Conservation (phyloP, 2,888 invertebrate species). For the Sesia bembeciformis region DNA sequence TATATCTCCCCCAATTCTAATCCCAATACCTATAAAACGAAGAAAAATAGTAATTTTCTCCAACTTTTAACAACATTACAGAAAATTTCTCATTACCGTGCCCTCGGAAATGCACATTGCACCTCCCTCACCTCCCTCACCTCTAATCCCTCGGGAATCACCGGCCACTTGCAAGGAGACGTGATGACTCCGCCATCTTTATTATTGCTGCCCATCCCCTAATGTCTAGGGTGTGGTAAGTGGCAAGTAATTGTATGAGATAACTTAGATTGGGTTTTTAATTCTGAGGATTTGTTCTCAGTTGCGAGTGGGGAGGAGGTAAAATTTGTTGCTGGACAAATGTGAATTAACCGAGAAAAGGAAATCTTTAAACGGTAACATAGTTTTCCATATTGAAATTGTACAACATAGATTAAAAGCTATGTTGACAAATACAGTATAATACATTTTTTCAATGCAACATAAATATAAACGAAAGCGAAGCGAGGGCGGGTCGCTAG, state of each 20-base stretch:
- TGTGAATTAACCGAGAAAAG: no score
- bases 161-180: conserved; percentile 20
- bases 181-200: conserved; percentile 43
- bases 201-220: conserved; percentile 37
- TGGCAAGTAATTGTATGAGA: conserved; percentile 67
- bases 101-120: conserved; percentile 26
- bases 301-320: background rate
- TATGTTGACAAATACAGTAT: no score
- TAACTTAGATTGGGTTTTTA: conserved; percentile 72
- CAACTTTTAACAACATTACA: background rate
- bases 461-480: no score
- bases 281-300: conserved; percentile 33
- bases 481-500: no score
- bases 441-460: no score
- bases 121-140: conserved; percentile 12
- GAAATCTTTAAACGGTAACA: no score
- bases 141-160: conserved; percentile 32
- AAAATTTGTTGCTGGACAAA: no score
- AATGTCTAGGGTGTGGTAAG: conserved; percentile 54
- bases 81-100: background rate
- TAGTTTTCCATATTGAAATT: background rate
- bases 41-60: background rate
- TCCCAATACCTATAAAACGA: background rate
- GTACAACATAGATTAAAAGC: no score
- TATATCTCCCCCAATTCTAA: no score